Conservation (phyloP, 2,888 invertebrate genomes). For the Calameuta filiformis region DNA sequence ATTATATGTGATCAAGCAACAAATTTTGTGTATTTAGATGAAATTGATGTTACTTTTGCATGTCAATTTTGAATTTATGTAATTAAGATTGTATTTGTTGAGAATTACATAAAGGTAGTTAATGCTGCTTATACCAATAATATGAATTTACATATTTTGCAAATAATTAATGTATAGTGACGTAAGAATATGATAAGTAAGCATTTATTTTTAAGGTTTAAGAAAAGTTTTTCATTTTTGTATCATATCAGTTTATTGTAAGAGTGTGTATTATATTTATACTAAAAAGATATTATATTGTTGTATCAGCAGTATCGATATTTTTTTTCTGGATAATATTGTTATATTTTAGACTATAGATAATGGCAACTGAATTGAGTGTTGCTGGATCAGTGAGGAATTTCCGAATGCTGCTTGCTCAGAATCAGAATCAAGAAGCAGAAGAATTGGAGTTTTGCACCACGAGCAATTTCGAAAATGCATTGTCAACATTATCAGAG, state of each 20-base stretch:
- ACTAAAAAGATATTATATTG: not conserved
- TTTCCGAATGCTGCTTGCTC: conserved; percentile 27
- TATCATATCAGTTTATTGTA: not conserved
- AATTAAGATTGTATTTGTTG: not conserved
- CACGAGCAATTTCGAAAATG: conserved; percentile 37
- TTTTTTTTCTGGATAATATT: not conserved
- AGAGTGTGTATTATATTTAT: not conserved
- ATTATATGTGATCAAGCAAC: not conserved
- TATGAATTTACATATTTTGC: not conserved
- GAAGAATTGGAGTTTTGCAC: conserved; percentile 35
- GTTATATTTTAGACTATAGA: not conserved
- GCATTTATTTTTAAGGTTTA: not conserved
- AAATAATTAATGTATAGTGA: not conserved
- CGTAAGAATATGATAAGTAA: not conserved
- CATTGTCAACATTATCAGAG: conserved; percentile 40
- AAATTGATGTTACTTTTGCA: not conserved
- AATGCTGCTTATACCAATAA: not conserved
- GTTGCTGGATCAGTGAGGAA: conserved; percentile 21
- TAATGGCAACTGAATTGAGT: not conserved
- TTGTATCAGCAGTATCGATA: not conserved
- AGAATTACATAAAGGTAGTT: not conserved
- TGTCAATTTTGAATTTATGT: not conserved
- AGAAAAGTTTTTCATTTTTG: not conserved
- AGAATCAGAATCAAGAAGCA: conserved; percentile 15
- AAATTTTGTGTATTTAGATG: not conserved